phyloP scores from a whole-genome alignment of 2,113 vertebrate genomes.

The Suncus etruscus region DNA sequence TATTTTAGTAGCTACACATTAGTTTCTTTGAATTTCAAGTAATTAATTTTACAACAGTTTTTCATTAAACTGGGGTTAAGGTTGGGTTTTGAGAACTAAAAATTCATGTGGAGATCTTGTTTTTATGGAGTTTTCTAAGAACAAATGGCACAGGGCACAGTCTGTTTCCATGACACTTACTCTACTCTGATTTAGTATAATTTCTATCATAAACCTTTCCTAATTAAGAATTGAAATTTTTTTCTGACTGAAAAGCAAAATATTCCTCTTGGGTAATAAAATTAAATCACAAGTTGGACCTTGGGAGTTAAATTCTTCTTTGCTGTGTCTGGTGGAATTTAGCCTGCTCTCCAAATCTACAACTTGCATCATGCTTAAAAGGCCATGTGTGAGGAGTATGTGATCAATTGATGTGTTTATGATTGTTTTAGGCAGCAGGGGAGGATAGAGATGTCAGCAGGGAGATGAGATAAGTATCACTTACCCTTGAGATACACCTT shows the following conservation, averaged over 20 bases:
- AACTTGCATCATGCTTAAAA: not conserved
- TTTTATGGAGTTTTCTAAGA: not conserved
- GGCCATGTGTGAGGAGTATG: no score
- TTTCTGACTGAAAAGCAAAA: slow-evolving; percentile 17
- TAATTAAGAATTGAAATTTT: not conserved
- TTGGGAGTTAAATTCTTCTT: slow-evolving; percentile 2
- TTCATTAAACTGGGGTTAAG: not conserved
- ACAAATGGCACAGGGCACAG: not conserved
- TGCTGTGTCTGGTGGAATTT: slow-evolving; percentile 28
- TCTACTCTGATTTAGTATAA: rapidly evolving
- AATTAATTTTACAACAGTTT: not conserved
- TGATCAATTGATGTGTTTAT: not conserved
- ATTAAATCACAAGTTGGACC: not conserved
- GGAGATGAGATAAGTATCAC: slow-evolving; percentile 65
- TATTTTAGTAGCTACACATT: not conserved
- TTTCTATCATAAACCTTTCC: not conserved
- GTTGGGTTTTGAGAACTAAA: not conserved
- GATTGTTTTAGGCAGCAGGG: not conserved
- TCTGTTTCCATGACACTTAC: not conserved
- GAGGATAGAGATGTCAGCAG: not conserved
- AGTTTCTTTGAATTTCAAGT: not conserved
- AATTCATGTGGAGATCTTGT: not conserved
- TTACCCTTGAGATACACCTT: slow-evolving; percentile 60
- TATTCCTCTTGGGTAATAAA: not conserved
- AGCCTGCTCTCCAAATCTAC: not conserved